These are phyloP conservation scores for Scaeva pyrastri DNA, from an alignment of 2,888 invertebrate genomes.

Conservation along the genomic window DNA sequence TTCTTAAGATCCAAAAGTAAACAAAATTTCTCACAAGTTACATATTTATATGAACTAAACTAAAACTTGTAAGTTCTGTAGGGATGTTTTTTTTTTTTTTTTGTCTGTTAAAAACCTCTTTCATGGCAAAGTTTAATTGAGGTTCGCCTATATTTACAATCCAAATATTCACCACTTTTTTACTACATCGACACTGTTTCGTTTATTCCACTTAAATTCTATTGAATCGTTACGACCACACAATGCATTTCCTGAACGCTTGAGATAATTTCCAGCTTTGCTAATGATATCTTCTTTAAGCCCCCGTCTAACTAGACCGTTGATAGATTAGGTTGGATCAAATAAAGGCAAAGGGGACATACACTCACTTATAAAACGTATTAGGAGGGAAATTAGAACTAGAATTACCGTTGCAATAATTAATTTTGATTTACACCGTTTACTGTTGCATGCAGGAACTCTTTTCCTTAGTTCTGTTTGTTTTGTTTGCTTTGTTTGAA, in stretches of 20 bases:
- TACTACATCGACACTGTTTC: slow-evolving; percentile 4
- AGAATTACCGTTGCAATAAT: slow-evolving; percentile 36
- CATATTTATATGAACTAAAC: too few species aligned
- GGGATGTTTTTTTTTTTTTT: too few species aligned
- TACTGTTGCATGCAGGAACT: slow-evolving; percentile 29
- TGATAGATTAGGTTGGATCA: slow-evolving; percentile 14
- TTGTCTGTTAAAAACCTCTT: neutral
- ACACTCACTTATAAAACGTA: neutral
- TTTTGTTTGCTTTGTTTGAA: slow-evolving; percentile 8
- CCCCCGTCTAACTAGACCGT: slow-evolving; percentile 8
- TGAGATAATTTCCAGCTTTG: slow-evolving; percentile 50
- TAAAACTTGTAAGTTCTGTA: too few species aligned
- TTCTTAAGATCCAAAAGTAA: too few species aligned
- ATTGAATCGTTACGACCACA: slow-evolving; percentile 23
- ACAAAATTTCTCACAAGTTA: too few species aligned
- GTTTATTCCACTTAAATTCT: slow-evolving; percentile 47
- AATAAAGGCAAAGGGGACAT: slow-evolving; percentile 1
- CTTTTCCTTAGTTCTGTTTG: neutral
- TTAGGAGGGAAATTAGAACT: slow-evolving; percentile 2
- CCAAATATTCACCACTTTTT: neutral
- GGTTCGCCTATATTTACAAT: neutral
- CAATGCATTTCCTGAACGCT: slow-evolving; percentile 48
- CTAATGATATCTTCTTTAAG: slow-evolving; percentile 53
- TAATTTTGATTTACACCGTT: slow-evolving; percentile 37
- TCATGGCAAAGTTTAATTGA: neutral